Evolutionary conservation across 2,113 vertebrate genomes (phyloP).

Genomic region (Pedionomus torquatus): DNA sequence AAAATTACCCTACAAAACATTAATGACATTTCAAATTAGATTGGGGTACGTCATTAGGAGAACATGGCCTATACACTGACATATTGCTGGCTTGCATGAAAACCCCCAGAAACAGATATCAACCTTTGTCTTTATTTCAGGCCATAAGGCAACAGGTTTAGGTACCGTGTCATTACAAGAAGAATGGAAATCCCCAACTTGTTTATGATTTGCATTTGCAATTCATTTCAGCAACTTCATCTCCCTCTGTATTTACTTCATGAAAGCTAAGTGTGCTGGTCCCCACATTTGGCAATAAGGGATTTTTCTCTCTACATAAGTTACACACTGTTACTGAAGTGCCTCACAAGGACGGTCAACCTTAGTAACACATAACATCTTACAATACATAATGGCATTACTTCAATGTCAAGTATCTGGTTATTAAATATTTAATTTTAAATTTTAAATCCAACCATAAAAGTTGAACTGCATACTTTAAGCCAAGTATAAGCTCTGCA

Average conservation of each 20-base stretch:
- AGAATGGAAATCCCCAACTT: neutral
- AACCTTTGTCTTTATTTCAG: neutral
- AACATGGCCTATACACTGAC: neutral
- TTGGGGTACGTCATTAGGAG: neutral
- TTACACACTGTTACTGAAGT: neutral
- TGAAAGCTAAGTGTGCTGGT: neutral
- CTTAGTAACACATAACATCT: neutral
- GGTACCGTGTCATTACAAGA: rapidly evolving
- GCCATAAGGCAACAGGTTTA: neutral
- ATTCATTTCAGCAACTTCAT: neutral
- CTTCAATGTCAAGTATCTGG: neutral
- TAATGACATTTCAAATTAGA: neutral
- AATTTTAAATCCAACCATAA: neutral
- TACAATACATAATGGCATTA: neutral
- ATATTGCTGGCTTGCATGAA: neutral
- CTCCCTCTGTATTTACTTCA: neutral
- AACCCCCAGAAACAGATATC: neutral
- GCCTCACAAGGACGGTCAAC: neutral
- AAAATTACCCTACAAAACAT: neutral
- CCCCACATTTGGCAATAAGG: neutral
- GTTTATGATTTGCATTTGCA: neutral
- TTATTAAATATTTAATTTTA: neutral
- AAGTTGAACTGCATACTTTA: neutral
- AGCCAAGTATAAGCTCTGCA: neutral
- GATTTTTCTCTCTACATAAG: neutral